phyloP scores from a whole-genome alignment of 2,113 vertebrate species.

The Ciconia maguari region DNA sequence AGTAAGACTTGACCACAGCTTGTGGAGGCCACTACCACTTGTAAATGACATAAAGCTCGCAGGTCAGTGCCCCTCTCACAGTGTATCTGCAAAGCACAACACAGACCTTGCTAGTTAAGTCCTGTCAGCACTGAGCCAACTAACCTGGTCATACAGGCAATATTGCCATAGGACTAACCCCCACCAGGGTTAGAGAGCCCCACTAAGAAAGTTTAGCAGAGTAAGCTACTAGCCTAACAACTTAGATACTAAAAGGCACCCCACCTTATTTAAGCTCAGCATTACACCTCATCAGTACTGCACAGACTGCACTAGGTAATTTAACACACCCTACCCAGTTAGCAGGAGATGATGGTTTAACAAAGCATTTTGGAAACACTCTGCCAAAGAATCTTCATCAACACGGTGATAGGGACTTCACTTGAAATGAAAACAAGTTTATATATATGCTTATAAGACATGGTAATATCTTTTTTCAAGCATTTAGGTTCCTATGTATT shows the following conservation, averaged over 20 bases:
- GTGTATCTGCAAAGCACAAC: too few species aligned
- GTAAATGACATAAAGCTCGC: accelerated
- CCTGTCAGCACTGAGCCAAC: too few species aligned
- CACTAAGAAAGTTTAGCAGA: accelerated
- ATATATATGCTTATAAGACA: accelerated
- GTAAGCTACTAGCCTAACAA: too few species aligned
- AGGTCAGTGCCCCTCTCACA: background rate
- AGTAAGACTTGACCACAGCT: background rate
- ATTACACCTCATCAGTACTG: background rate
- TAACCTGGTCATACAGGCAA: accelerated
- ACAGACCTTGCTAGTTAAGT: too few species aligned
- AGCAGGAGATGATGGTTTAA: accelerated
- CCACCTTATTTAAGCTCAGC: background rate
- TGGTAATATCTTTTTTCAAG: too few species aligned
- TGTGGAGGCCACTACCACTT: background rate
- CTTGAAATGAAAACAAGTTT: too few species aligned
- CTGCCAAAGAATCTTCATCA: too few species aligned
- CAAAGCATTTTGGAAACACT: background rate
- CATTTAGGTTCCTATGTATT: too few species aligned
- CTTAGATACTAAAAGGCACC: background rate
- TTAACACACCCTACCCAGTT: too few species aligned
- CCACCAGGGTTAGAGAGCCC: too few species aligned
- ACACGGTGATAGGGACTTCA: too few species aligned
- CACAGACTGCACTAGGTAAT: accelerated
- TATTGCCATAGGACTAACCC: too few species aligned